Evolutionary conservation across 1,140 invertebrate genomes (phyloP).

Genomic region (Hypothenemus hampei): DNA sequence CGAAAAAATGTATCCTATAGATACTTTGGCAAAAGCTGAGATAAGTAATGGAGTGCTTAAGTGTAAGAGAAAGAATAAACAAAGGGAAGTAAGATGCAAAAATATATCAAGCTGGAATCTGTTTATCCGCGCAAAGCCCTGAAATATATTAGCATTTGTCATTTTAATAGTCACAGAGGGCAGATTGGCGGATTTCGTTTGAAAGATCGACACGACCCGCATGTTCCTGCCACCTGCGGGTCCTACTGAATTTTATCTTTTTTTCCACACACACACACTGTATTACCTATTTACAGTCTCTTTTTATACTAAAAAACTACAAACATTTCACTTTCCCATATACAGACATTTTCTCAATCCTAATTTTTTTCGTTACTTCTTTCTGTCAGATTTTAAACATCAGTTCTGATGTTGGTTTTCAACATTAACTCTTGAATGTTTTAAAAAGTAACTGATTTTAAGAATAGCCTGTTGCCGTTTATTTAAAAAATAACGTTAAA

Average conservation of each 20-base stretch:
- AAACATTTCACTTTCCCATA: no score
- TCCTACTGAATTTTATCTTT: constrained; percentile 20
- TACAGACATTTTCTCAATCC: no score
- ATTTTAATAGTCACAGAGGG: constrained; percentile 44
- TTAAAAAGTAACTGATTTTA: no score
- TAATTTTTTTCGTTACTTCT: background rate
- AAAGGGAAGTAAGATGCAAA: constrained; percentile 41
- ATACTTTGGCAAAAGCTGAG: no score
- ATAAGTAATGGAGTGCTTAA: constrained; percentile 33
- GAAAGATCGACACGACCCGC: constrained; percentile 36
- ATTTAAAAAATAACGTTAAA: no score
- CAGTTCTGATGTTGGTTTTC: no score
- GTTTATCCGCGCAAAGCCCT: constrained; percentile 42
- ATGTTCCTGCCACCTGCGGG: constrained; percentile 42
- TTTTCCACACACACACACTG: background rate
- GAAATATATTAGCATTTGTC: constrained; percentile 47
- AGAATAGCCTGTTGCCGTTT: no score
- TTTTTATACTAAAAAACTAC: no score
- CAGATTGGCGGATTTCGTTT: constrained; percentile 44
- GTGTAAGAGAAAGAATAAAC: constrained; percentile 37
- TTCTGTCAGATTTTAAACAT: background rate
- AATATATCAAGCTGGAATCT: constrained; percentile 44
- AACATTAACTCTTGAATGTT: no score
- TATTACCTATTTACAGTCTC: no score
- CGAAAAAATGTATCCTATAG: no score